Conservation (phyloP, 2,113 vertebrate species). For the Poecile atricapillus region DNA sequence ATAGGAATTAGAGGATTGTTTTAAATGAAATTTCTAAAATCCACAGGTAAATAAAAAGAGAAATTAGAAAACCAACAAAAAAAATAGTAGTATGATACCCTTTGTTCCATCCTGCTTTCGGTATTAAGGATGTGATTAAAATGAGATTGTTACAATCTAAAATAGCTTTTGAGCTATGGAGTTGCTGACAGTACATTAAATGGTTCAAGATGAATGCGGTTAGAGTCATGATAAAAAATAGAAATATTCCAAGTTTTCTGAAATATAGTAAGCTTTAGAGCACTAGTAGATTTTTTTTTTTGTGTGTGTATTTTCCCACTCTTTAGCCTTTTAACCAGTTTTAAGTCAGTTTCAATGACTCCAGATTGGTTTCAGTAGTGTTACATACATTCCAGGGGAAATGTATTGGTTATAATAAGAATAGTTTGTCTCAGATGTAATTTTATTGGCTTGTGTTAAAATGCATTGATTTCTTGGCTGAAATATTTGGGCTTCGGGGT, state of each 20-base stretch:
- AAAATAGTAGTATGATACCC: too few species aligned
- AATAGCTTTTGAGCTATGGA: background rate
- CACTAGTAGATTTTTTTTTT: background rate
- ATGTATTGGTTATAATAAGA: slow-evolving; percentile 31
- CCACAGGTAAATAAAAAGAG: background rate
- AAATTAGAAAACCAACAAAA: background rate
- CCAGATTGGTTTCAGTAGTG: background rate
- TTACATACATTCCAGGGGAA: background rate
- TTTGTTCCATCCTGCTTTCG: background rate
- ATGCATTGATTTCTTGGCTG: slow-evolving; percentile 44
- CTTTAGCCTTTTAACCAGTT: background rate
- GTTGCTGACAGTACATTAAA: background rate
- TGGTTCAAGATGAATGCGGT: background rate
- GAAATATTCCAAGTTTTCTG: background rate
- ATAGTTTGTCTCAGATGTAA: slow-evolving; percentile 1
- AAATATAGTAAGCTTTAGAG: background rate
- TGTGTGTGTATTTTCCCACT: background rate
- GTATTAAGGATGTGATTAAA: background rate
- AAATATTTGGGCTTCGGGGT: background rate
- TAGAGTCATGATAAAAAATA: background rate
- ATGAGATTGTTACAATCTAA: background rate
- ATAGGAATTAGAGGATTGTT: background rate
- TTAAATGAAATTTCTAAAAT: background rate
- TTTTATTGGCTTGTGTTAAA: slow-evolving; percentile 58
- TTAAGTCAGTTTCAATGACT: background rate